Percentiles rank a stretch among this genome's conserved stretches.
phyloP scores from a whole-genome alignment of 37 sponge, comb jelly and placozoan genomes.

The Haliclona indistincta region DNA sequence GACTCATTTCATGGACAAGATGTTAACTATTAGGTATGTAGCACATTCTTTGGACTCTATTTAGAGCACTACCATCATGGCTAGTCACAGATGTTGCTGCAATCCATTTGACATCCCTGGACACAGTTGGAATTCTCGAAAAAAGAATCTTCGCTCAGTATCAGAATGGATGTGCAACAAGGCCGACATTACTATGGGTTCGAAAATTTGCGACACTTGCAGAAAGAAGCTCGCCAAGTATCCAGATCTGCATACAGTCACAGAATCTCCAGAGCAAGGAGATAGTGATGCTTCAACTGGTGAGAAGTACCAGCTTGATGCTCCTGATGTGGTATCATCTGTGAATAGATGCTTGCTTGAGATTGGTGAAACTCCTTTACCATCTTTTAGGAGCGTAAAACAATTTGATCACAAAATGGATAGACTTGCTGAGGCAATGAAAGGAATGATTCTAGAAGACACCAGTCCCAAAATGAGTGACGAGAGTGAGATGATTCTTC shows the following conservation, averaged over 20 bases:
- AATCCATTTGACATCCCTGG: slow-evolving; percentile 3
- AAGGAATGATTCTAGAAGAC: slow-evolving; percentile 4
- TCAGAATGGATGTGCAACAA: slow-evolving; percentile 13
- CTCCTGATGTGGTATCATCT: slow-evolving; percentile 12
- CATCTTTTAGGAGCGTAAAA: background rate
- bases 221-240: slow-evolving; percentile 13
- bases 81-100: too few relatives aligned
- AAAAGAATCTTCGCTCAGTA: slow-evolving; percentile 6
- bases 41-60: too few relatives aligned
- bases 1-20: background rate
- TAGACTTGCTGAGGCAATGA: slow-evolving; percentile 6
- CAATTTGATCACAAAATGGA: slow-evolving; percentile 6
- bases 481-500: slow-evolving; percentile 27
- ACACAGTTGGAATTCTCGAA: slow-evolving; percentile 10
- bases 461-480: slow-evolving; percentile 2
- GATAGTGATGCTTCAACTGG: background rate
- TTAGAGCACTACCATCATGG: too few relatives aligned
- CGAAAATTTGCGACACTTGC: slow-evolving; percentile 15
- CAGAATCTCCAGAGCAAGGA: background rate
- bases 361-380: slow-evolving; percentile 23
- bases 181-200: background rate
- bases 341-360: background rate
- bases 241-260: background rate
- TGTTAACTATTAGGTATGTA: too few relatives aligned
- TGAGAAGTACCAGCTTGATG: slow-evolving; percentile 2